Base-by-base conservation (phyloP, 2,797 vertebrate genomes). In the Rhynchotus rufescens region DNA sequence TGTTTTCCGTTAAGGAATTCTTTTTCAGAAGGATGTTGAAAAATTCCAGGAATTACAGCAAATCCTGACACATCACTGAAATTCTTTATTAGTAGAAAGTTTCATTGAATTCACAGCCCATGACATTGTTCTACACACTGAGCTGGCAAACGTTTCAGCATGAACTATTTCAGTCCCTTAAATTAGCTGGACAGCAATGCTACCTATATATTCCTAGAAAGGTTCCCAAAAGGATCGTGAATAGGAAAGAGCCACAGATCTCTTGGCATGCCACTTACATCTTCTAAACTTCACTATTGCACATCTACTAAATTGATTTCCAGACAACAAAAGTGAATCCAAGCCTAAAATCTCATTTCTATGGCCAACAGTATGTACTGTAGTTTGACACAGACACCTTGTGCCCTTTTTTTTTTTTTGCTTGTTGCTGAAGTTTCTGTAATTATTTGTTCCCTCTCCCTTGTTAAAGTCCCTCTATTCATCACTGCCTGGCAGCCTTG, bases 121-220 rank as follows among this genome's bases (percentile, higher is more conserved):
- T 6, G 0, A 51, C 77, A 90, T 86, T 87, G 78, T 81, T 90
- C 74, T 56, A 36, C 54, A 42, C 21, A 28, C 49, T 19, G n/a
- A 52, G n/a, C 67, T 90, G 77, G 67, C 83, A 83, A 94, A 93
- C 91, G 77, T 85, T 94, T 88, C 74, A 72, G 59, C 78, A 59
- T 25, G 84, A 86, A 78, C 75, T 88, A 65, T 89, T 94, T 86
- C 77, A 84, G 74, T 92, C 59, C 61, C 71, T 86, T 92, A 67
- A 84, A 90, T 92, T 92, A 92, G 86, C 65, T 93, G 92, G 90
- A 93, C 74, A 85, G 82, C 45, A 0, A 0, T 75, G 88, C 72
- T 95, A 90, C 88, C 91, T 92, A 94, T 47, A 93, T 87, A 94
- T 92, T 93, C 90, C 80, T 94, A 90, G 93, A 95, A 96, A 93